phyloP scores from a whole-genome alignment of 2,888 invertebrate species.

The Campopleginae sp. region DNA sequence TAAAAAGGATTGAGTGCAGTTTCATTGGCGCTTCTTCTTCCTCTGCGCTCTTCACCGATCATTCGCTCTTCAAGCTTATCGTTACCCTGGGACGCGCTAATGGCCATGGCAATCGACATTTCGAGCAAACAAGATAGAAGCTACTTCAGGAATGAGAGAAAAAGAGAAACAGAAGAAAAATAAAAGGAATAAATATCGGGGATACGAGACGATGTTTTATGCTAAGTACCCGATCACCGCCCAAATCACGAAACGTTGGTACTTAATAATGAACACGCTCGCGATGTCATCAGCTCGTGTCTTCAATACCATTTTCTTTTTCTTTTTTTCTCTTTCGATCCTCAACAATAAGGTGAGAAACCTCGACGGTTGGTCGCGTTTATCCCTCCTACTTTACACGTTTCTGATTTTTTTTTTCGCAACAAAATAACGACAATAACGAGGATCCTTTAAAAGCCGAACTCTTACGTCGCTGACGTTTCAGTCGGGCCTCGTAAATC shows the following conservation, averaged over 20 bases:
- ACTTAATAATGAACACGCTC: conserved; percentile 74
- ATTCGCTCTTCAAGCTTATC: conserved; percentile 51
- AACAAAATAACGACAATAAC: conserved; percentile 62
- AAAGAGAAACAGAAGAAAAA: conserved; percentile 27
- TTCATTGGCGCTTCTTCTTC: conserved; percentile 7
- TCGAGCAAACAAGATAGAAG: conserved; percentile 40
- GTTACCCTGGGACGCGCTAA: conserved; percentile 44
- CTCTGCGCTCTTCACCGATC: not conserved
- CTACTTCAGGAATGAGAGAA: conserved; percentile 58
- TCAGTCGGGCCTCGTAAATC: conserved; percentile 71
- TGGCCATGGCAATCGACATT: conserved; percentile 58
- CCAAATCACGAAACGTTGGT: conserved; percentile 76
- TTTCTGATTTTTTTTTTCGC: conserved; percentile 1
- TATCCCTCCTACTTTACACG: conserved; percentile 34
- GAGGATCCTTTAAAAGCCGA: conserved; percentile 76
- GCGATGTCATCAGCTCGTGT: conserved; percentile 67
- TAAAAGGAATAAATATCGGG: conserved; percentile 66
- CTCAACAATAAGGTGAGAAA: conserved; percentile 67
- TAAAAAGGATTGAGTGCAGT: conserved; percentile 42
- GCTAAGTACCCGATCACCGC: conserved; percentile 77
- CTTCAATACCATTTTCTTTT: conserved; percentile 42
- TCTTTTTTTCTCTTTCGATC: conserved; percentile 42
- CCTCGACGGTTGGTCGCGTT: conserved; percentile 33
- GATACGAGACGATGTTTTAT: conserved; percentile 78
- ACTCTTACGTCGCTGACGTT: conserved; percentile 48